Evolutionary conservation across 2,797 vertebrate genomes (phyloP).

Genomic region (Cetoscarus ocellatus): DNA sequence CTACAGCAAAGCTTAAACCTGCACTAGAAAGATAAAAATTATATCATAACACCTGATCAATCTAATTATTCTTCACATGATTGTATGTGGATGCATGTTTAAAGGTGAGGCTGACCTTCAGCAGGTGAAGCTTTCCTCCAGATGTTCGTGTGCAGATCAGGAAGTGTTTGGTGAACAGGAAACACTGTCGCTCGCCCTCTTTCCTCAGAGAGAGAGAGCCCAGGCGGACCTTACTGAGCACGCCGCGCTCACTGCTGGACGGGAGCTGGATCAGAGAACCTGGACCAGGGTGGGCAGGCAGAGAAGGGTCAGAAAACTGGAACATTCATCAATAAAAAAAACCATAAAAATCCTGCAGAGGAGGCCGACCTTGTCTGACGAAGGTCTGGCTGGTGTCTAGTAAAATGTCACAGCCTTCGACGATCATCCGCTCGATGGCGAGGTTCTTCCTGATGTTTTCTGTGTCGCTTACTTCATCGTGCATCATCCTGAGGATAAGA

Average conservation of each 20-base stretch:
- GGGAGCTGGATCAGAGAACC: conserved; percentile 97
- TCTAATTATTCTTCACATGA: too few species aligned
- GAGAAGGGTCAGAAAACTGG: too few species aligned
- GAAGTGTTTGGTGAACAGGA: conserved; percentile 97
- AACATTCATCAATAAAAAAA: too few species aligned
- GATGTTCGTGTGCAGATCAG: conserved; percentile 96
- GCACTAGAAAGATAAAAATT: too few species aligned
- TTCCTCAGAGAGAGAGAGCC: conserved; percentile 93
- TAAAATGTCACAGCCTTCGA: conserved; percentile 95
- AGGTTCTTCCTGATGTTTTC: conserved; percentile 98
- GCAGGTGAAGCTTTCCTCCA: conserved; percentile 96
- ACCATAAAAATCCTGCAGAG: too few species aligned
- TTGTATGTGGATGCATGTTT: background rate
- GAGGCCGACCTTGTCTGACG: conserved; percentile 91
- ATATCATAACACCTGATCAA: background rate
- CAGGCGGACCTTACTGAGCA: conserved; percentile 95
- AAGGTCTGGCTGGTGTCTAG: conserved; percentile 96
- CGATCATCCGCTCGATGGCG: conserved; percentile 95
- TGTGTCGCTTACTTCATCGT: conserved; percentile 96
- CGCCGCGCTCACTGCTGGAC: conserved; percentile 92
- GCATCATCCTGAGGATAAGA: conserved; percentile 89
- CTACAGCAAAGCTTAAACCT: too few species aligned
- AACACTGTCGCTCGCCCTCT: conserved; percentile 96
- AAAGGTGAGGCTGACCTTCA: conserved; percentile 87
- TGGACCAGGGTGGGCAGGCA: conserved; percentile 49